Conservation (phyloP, 2,113 vertebrate species). For the Poeciliopsis retropinna region DNA sequence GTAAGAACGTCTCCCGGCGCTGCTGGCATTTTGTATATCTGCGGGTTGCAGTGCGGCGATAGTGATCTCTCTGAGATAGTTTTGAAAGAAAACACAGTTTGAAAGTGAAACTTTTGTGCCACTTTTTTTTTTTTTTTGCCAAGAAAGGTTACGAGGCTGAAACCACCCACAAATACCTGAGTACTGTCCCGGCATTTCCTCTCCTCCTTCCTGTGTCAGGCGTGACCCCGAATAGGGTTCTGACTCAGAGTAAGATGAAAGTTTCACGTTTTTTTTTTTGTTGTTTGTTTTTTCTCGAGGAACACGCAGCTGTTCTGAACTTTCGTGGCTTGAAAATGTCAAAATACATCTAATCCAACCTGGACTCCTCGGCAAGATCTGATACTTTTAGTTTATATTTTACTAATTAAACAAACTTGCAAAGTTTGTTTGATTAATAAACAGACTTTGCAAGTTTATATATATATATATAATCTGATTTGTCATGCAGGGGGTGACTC, state of each 20-base stretch:
- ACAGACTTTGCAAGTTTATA: no score
- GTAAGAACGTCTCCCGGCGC: not conserved
- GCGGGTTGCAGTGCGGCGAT: conserved; percentile 10
- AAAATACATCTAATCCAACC: conserved; percentile 1
- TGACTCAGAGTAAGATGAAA: not conserved
- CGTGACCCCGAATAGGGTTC: conserved; percentile 2
- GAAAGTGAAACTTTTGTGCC: conserved; percentile 47
- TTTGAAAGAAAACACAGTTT: not conserved
- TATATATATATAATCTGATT: no score
- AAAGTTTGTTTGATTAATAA: no score
- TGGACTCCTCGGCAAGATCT: not conserved
- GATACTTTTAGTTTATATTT: no score
- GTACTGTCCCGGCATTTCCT: conserved; percentile 45
- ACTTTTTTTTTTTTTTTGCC: conserved; percentile 9
- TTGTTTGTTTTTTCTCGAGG: conserved; percentile 2
- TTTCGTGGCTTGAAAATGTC: conserved; percentile 14
- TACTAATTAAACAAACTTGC: not conserved
- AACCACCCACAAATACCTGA: conserved; percentile 30
- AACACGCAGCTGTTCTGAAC: no score
- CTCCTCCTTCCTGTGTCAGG: conserved; percentile 49
- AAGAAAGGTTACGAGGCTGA: conserved; percentile 49
- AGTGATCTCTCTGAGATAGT: conserved; percentile 41
- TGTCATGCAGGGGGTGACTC: no score
- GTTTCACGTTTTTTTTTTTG: not conserved
- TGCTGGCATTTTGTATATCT: conserved; percentile 1